These are phyloP conservation scores for Ctenosaura bakeri DNA, from an alignment of 2,797 vertebrate genomes.

Conservation along the genomic window DNA sequence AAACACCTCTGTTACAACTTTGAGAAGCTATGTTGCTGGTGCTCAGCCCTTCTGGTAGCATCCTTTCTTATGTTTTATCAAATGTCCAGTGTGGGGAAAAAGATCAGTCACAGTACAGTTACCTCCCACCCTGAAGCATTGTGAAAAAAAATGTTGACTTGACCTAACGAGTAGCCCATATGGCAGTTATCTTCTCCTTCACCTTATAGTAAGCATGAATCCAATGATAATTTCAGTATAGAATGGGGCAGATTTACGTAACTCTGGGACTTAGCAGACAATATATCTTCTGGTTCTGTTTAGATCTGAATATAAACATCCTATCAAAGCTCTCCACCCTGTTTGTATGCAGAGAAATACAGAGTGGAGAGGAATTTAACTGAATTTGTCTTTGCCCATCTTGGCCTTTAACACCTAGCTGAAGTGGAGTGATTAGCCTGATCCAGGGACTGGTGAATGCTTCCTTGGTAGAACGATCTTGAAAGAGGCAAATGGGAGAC, in stretches of 20 bases:
- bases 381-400: neutral
- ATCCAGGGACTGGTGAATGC: neutral
- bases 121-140: neutral
- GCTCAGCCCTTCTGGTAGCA: neutral
- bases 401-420: neutral
- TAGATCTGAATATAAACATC: neutral
- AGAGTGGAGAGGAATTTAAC: neutral
- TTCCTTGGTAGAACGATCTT: no score
- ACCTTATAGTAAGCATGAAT: neutral
- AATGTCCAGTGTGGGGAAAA: neutral
- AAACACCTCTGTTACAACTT: no score
- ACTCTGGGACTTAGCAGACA: neutral
- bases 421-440: no score
- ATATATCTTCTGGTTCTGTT: neutral
- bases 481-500: no score
- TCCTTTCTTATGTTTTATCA: no score
- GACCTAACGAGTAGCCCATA: neutral
- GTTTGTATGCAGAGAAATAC: no score
- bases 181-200: neutral
- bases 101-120: neutral
- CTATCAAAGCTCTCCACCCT: neutral
- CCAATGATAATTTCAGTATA: neutral
- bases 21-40: neutral
- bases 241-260: neutral
- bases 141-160: neutral